Evolutionary conservation across 1,140 invertebrate genomes (phyloP).

Genomic region (Adelges cooleyi): DNA sequence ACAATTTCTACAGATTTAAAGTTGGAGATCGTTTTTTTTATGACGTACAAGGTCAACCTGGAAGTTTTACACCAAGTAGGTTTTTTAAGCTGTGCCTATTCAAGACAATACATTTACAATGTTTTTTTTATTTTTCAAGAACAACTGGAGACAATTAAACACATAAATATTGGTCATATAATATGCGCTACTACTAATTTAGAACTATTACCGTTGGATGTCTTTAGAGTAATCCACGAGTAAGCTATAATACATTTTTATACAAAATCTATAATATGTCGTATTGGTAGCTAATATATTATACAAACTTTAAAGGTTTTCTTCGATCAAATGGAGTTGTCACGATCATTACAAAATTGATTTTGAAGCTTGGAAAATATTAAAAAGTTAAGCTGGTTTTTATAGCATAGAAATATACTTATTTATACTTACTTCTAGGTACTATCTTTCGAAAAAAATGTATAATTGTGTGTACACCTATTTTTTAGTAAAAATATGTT

Average conservation of each 20-base stretch:
- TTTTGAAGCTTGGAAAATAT: conserved; percentile 13
- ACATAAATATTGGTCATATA: conserved; percentile 8
- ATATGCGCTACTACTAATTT: conserved; percentile 16
- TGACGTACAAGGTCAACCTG: conserved; percentile 48
- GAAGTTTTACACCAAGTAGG: conserved; percentile 66
- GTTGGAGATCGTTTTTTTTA: conserved; percentile 87
- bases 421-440: too few species aligned
- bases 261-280: too few species aligned
- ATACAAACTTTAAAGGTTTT: not conserved
- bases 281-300: too few species aligned
- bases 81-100: not conserved
- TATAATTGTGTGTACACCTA: too few species aligned
- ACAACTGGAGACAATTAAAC: conserved; percentile 6
- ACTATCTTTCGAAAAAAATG: too few species aligned
- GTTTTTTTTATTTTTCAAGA: not conserved
- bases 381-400: too few species aligned
- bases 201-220: not conserved
- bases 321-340: conserved; percentile 11
- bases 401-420: too few species aligned
- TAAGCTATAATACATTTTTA: not conserved
- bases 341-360: conserved; percentile 13
- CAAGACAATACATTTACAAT: not conserved
- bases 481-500: too few species aligned
- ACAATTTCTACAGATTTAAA: conserved; percentile 83
- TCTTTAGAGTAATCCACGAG: conserved; percentile 1